Evolutionary conservation across 2,113 vertebrate genomes (phyloP), one percentile per base, ranked within the genome.

Genomic region (Willisornis vidua): DNA sequence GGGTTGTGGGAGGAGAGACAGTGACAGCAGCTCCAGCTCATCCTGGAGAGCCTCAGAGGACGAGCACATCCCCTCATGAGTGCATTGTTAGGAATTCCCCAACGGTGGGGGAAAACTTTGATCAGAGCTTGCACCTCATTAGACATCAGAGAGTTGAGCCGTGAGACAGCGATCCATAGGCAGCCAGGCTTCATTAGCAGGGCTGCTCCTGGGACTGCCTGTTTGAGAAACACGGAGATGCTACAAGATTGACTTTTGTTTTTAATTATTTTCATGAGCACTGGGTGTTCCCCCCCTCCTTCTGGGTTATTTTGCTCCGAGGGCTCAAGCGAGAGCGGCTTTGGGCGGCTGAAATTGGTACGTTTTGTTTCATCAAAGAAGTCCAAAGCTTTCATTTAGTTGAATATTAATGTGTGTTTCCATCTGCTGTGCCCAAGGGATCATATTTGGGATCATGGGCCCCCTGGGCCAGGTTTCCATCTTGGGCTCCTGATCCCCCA

Each of bases 81-180:
- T 0, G 31, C 0, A 90, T 95, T 86, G 94, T 95, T 68, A n/a
- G 10, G 26, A 95, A 93, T 89, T 90, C 96, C 94, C 96, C 1
- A 1, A 6, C 9, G 72, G 29, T 33, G 76, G 63, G 94, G 78
- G 18, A 22, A 63, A 89, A 63, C 92, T 96, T 93, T 95, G 96
- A 95, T 97, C 96, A 87, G 95, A 94, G 95, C 94, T 84, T 86
- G 94, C 89, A 89, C 94, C 94, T 97, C 94, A 88, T 97, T 96
- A 95, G 94, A 67, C 93, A 92, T 90, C 88, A 88, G 94, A 95
- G 96, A 94, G 92, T 92, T 94, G 92, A 96, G 95, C 92, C 33
- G 33, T 74, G 96, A 96, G 96, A 96, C 92, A 45, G 28, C 6
- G 35, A 95, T 96, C 95, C 95, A 96, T 90, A 85, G 95, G 90